These are phyloP conservation scores for human (Homo sapiens) DNA, from an alignment of 2,113 vertebrate species.

Conservation along the genomic window GRCh38 chr18:66281501-66282000, in stretches of 20 bases:
- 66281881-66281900: conserved; percentile 13
- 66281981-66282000: conserved; percentile 38
- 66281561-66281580: background rate
- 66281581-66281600: background rate
- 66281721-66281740: background rate
- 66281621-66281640: background rate
- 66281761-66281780: background rate
- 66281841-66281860: background rate
- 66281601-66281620: background rate
- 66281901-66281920: background rate
- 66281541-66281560: background rate
- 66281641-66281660: background rate
- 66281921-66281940: background rate
- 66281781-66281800: background rate
- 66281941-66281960: conserved; percentile 22
- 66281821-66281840: background rate
- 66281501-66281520: accelerated
- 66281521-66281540: background rate
- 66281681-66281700: background rate
- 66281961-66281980: conserved; percentile 41
- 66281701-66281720: background rate
- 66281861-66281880: background rate
- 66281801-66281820: background rate
- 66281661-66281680: background rate
- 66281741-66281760: background rate